Evolutionary conservation across 2,888 invertebrate species (phyloP).

Genomic region (Drosophila affinis): DNA sequence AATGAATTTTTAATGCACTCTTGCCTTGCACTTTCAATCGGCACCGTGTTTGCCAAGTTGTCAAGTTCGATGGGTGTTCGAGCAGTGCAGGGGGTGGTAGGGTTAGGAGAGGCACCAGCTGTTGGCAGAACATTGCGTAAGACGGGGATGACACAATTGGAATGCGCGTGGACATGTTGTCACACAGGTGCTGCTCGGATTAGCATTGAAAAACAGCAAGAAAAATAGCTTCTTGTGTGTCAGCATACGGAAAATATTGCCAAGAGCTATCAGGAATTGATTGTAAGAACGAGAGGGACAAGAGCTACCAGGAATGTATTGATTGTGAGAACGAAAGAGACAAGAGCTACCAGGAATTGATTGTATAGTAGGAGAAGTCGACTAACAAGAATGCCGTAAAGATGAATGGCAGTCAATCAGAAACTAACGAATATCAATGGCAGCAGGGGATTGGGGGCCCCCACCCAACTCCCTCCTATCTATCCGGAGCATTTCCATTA

Average conservation of each 20-base stretch:
- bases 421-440: conserved; percentile 24
- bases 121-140: conserved; percentile 21
- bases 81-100: background rate
- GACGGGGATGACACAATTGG: conserved; percentile 41
- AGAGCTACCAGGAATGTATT: background rate
- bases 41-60: conserved; percentile 29
- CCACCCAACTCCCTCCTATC: conserved; percentile 18
- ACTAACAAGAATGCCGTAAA: background rate
- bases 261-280: conserved; percentile 6
- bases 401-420: conserved; percentile 20
- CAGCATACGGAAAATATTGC: background rate
- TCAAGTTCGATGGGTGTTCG: conserved; percentile 39
- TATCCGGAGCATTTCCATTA: conserved; percentile 39
- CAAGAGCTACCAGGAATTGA: background rate
- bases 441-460: conserved; percentile 1
- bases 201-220: conserved; percentile 45
- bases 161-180: conserved; percentile 43
- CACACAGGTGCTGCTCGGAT: conserved; percentile 35
- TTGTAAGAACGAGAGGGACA: conserved; percentile 9
- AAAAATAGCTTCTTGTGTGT: conserved; percentile 34
- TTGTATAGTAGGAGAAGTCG: too few relatives aligned
- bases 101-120: background rate
- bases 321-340: conserved; percentile 15
- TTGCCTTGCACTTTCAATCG: conserved; percentile 62
- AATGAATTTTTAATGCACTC: conserved; percentile 75